Conservation (phyloP, 2,797 vertebrate species). For the Hypotaenidia philippensis region DNA sequence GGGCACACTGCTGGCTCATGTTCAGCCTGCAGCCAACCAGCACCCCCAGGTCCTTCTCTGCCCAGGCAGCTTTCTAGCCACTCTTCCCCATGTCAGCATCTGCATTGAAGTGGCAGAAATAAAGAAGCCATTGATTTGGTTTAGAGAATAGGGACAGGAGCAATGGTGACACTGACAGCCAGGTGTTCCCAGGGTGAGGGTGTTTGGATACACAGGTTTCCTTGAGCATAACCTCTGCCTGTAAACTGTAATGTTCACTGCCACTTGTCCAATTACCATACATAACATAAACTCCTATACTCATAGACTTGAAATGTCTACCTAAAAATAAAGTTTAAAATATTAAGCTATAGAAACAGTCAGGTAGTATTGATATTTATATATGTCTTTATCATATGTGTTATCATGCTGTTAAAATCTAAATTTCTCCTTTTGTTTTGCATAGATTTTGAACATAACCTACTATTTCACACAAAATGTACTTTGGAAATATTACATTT, state of each 20-base stretch:
- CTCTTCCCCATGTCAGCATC: background rate
- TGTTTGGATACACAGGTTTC: background rate
- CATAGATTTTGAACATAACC: background rate
- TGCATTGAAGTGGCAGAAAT: background rate
- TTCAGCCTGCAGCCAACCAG: too few relatives aligned
- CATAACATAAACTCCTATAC: background rate
- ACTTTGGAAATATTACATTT: background rate
- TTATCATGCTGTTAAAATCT: background rate
- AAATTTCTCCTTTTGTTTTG: background rate
- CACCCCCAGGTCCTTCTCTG: too few relatives aligned
- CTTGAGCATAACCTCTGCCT: background rate
- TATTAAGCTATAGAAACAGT: background rate
- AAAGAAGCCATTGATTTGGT: background rate
- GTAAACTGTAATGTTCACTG: background rate
- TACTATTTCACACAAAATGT: background rate
- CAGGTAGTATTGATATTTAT: background rate
- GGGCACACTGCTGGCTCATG: too few relatives aligned
- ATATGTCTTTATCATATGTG: background rate
- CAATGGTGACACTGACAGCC: background rate
- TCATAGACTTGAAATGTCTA: background rate
- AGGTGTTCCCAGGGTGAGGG: background rate
- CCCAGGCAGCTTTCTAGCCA: too few relatives aligned
- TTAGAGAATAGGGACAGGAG: background rate
- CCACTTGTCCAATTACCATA: background rate
- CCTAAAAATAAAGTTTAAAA: background rate